Conservation (phyloP, 2,113 vertebrate species). For the Strigops habroptila region DNA sequence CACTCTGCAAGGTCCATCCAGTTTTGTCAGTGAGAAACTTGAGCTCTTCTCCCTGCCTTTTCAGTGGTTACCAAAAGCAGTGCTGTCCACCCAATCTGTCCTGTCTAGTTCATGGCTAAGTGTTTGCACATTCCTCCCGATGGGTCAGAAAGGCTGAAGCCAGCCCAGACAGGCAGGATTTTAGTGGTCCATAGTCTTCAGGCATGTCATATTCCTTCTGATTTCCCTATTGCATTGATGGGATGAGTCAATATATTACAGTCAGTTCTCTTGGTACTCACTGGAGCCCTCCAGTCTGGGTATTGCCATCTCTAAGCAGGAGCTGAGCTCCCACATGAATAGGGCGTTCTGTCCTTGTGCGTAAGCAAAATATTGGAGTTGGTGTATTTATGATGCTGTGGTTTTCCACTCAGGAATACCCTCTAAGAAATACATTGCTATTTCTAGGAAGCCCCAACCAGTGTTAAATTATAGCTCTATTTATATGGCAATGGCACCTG, state of each 20-base stretch:
- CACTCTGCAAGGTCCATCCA: not conserved
- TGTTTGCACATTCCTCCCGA: rapidly evolving
- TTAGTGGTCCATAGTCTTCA: not conserved
- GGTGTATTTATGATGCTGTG: not conserved
- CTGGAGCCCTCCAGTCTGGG: not conserved
- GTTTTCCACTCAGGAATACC: not conserved
- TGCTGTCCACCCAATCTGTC: not conserved
- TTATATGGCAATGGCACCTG: not conserved
- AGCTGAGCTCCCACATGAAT: not conserved
- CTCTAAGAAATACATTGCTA: not conserved
- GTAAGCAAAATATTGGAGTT: not conserved
- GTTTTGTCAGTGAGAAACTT: not conserved
- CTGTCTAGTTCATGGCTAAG: not conserved
- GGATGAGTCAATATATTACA: not conserved
- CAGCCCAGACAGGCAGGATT: not conserved
- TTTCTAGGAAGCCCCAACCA: not conserved
- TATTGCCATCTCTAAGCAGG: not conserved
- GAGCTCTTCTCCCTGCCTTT: not conserved
- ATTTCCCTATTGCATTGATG: not conserved
- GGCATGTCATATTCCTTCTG: not conserved
- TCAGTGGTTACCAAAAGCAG: not conserved
- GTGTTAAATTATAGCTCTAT: not conserved
- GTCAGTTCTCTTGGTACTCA: not conserved
- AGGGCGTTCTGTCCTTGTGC: not conserved
- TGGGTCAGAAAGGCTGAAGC: not conserved